Base-by-base conservation (phyloP, 2,113 vertebrate genomes). In the Eleginops maclovinus region DNA sequence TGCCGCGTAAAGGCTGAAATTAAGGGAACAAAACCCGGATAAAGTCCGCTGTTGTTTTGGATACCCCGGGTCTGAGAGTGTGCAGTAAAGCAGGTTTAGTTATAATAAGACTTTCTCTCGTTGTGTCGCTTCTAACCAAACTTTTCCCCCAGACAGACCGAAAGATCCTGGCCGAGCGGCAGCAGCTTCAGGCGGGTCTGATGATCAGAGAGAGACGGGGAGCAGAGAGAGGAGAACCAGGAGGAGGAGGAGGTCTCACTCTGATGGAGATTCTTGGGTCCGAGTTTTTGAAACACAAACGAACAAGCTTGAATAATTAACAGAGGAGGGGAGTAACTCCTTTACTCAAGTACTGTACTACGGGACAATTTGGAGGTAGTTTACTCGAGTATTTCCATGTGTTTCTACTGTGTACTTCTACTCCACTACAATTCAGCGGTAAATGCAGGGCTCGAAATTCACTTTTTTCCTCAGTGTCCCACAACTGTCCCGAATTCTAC, bases 131-230 rank as follows among this genome's bases (percentile, higher is more conserved):
- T 41, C 1, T 9, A 4, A 5, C 7, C 3, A 68, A 65, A 75
- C 41, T 73, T 59, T 31, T 1, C n/a, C 22, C 9, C 51, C 15
- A 16, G 31, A 9, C 6, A 19, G 10, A 49, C 22, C 1, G 17
- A 17, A 44, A 13, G 16, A 2, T 5, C 10, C 28, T 24, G 4
- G n/a, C 65, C 46, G 60, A 55, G 41, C 69, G 4, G 73, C 73
- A 60, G 14, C 43, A 56, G 79, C 63, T 84, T 76, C 79, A 22
- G 1, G 62, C 51, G 77, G 70, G 62, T 85, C 83, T 83, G 83
- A 81, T 71, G 44, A 66, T 31, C 41, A 64, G 13, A 31, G 59
- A 22, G 19, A 68, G 28, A 66, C 53, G 54, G 31, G 5, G 31
- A 49, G 11, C 9, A 12, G 13, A 15, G 40, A 56, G 50, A 28